Evolutionary conservation across 2,888 invertebrate species (phyloP).

Genomic region (Rotaria macrura): DNA sequence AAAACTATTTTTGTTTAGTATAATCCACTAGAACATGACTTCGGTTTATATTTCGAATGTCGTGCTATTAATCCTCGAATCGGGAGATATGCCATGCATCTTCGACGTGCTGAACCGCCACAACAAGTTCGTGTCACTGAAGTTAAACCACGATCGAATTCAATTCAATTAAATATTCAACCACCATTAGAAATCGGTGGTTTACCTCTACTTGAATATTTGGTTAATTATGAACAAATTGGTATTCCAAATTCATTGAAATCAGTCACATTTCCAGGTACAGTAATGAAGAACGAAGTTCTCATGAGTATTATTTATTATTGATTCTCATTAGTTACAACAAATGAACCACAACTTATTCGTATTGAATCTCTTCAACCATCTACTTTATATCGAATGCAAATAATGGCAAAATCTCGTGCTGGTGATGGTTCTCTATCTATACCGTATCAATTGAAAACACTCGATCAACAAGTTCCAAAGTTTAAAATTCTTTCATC

Average conservation of each 20-base stretch:
- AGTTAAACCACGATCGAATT: background rate
- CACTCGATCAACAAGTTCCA: conserved; percentile 11
- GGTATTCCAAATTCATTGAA: background rate
- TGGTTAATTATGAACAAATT: background rate
- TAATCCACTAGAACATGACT: background rate
- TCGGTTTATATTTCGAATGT: conserved; percentile 9
- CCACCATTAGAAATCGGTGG: conserved; percentile 15
- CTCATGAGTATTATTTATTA: background rate
- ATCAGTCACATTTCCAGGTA: background rate
- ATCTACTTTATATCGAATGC: background rate
- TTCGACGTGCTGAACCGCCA: background rate
- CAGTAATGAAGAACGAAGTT: background rate
- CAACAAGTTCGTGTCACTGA: background rate
- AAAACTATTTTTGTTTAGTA: background rate
- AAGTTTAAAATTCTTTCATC: conserved; percentile 6
- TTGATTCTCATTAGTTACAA: background rate
- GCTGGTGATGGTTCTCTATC: background rate
- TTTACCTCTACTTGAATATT: background rate
- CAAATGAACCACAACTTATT: background rate
- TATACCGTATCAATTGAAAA: background rate
- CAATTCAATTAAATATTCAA: conserved; percentile 5
- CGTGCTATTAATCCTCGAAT: conserved; percentile 15
- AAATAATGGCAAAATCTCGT: background rate
- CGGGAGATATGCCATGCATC: background rate
- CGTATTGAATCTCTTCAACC: conserved; percentile 9